A percentile compares a stretch with the other conserved stretches of the same genome.
Evolutionary conservation across 1,140 invertebrate genomes (phyloP).

Genomic region (Armadillidium nasatum): DNA sequence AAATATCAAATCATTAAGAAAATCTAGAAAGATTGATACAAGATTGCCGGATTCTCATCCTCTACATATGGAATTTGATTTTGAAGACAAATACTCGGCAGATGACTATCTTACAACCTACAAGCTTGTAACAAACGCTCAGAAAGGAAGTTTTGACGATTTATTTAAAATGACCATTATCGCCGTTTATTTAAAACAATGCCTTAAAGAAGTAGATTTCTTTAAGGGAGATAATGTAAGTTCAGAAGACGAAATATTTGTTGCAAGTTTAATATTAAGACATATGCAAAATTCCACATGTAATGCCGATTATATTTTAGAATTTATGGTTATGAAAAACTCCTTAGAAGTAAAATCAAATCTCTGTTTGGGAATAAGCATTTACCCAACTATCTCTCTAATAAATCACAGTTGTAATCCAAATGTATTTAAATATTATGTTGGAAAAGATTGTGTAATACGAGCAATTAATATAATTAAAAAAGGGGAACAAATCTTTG

Average conservation of each 20-base stretch:
- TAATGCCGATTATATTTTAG: conserved; percentile 62
- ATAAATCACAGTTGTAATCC: conserved; percentile 62
- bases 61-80: no score
- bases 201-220: no score
- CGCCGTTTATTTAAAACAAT: no score
- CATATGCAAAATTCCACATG: conserved; percentile 59
- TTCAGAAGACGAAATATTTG: conserved; percentile 46
- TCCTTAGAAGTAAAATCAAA: conserved; percentile 47
- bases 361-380: conserved; percentile 57
- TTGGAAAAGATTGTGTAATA: conserved; percentile 52
- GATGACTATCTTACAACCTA: no score
- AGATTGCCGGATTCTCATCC: no score
- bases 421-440: conserved; percentile 56
- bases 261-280: conserved; percentile 52
- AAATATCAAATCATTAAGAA: no score
- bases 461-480: conserved; percentile 52
- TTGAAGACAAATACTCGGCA: no score
- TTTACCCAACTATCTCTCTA: conserved; percentile 60
- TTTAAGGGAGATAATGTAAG: no score
- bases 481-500: conserved; percentile 57
- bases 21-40: no score
- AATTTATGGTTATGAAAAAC: conserved; percentile 50
- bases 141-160: no score
- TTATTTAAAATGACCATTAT: no score
- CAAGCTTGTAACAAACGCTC: no score